Percentiles rank a stretch among this genome's conserved stretches.
Evolutionary conservation across 2,113 vertebrate genomes (phyloP).

Genomic region (Myotis brandtii): DNA sequence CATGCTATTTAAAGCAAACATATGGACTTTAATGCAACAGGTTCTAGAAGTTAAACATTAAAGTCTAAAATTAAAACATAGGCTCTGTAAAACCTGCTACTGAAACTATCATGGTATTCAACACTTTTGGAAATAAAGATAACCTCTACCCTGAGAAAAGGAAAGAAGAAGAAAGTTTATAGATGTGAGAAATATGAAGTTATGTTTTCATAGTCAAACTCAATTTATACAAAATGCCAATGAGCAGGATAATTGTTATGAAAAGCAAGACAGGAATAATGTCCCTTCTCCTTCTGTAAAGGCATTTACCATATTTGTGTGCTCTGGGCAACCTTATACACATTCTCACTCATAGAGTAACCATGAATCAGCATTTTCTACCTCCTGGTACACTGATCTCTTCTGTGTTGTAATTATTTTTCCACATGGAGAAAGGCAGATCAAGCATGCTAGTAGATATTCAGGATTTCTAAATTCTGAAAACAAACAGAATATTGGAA

Average conservation of each 20-base stretch:
- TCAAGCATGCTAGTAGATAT: neutral
- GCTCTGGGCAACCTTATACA: neutral
- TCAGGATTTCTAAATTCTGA: neutral
- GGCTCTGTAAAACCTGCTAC: constrained; percentile 2
- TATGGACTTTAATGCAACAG: constrained; percentile 36
- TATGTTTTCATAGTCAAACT: neutral
- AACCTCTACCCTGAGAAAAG: constrained; percentile 2
- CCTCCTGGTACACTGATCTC: neutral
- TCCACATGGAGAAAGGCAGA: neutral
- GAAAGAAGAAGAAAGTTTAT: neutral
- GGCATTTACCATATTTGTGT: neutral
- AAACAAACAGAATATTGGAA: neutral
- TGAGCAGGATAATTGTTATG: neutral
- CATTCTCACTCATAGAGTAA: neutral
- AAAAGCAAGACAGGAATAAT: neutral
- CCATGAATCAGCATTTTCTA: neutral
- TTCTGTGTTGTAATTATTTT: neutral
- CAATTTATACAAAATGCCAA: neutral
- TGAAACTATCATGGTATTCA: constrained; percentile 3
- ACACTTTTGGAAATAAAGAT: constrained; percentile 38
- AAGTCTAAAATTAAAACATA: constrained; percentile 64
- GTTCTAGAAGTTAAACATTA: constrained; percentile 52
- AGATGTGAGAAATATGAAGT: neutral
- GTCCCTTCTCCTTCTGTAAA: neutral
- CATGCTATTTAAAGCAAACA: constrained; percentile 59